Evolutionary conservation across 2,888 invertebrate genomes (phyloP).

Genomic region (Dasypolia templi): DNA sequence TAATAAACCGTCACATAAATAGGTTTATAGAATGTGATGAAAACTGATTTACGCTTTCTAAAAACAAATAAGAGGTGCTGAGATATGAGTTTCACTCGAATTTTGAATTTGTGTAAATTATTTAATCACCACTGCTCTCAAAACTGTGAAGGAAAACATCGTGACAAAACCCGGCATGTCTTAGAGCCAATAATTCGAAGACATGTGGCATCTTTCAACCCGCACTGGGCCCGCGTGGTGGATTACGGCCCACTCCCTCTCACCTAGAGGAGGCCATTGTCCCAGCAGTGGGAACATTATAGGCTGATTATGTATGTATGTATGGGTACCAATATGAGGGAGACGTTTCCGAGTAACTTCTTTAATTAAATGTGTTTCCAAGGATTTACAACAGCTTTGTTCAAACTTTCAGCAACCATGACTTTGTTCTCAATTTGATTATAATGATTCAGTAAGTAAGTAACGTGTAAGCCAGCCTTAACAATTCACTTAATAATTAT

Average conservation of each 20-base stretch:
- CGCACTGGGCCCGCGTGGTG: no score
- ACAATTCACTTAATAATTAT: slow-evolving; percentile 50
- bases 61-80: not conserved
- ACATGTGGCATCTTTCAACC: no score
- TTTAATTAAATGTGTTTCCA: slow-evolving; percentile 8
- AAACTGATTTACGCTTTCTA: not conserved
- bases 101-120: slow-evolving; percentile 10
- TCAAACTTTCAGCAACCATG: slow-evolving; percentile 15
- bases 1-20: not conserved
- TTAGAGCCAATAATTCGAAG: no score
- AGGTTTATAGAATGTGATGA: not conserved
- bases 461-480: slow-evolving; percentile 35
- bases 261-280: no score
- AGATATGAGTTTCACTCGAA: not conserved
- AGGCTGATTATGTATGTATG: no score
- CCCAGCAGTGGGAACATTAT: no score
- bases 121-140: no score
- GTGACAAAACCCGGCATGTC: no score
- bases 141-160: no score
- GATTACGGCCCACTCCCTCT: no score
- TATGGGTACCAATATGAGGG: not conserved
- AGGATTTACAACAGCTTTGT: not conserved
- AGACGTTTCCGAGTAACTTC: not conserved
- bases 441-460: slow-evolving; percentile 32
- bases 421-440: slow-evolving; percentile 34